phyloP scores from a whole-genome alignment of 2,113 vertebrate species.

The Lepidothrix coronata region DNA sequence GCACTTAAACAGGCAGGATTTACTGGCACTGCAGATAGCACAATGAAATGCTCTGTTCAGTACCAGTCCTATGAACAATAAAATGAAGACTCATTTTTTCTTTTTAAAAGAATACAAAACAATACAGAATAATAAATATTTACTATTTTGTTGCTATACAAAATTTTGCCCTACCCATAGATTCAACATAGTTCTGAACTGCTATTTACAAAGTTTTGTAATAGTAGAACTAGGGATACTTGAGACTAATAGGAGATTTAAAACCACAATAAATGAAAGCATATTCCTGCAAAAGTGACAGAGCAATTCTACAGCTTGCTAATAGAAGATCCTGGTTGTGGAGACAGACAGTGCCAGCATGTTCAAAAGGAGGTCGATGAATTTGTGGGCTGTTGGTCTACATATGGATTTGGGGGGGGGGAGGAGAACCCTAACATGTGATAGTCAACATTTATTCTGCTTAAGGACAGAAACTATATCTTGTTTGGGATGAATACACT shows the following conservation, averaged over 20 bases:
- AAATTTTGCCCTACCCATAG: neutral
- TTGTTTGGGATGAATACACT: neutral
- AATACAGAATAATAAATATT: neutral
- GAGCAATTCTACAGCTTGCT: neutral
- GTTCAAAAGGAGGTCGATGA: accelerated
- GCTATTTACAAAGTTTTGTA: neutral
- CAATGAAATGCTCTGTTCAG: neutral
- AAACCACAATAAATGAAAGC: neutral
- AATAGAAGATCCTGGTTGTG: neutral
- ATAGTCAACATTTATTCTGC: neutral
- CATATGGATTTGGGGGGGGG: neutral
- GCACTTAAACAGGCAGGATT: neutral
- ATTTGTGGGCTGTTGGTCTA: neutral
- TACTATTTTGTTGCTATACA: neutral
- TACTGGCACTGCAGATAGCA: neutral
- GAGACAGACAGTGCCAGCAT: neutral
- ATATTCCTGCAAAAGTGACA: neutral
- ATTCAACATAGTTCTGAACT: neutral
- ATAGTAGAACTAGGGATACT: neutral
- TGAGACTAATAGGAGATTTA: neutral
- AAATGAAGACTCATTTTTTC: neutral
- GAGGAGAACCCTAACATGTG: neutral
- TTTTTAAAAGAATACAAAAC: neutral
- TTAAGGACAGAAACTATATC: neutral
- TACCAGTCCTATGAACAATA: neutral